phyloP scores from a whole-genome alignment of 2,797 vertebrate genomes.

The Sebastolobus alascanus region DNA sequence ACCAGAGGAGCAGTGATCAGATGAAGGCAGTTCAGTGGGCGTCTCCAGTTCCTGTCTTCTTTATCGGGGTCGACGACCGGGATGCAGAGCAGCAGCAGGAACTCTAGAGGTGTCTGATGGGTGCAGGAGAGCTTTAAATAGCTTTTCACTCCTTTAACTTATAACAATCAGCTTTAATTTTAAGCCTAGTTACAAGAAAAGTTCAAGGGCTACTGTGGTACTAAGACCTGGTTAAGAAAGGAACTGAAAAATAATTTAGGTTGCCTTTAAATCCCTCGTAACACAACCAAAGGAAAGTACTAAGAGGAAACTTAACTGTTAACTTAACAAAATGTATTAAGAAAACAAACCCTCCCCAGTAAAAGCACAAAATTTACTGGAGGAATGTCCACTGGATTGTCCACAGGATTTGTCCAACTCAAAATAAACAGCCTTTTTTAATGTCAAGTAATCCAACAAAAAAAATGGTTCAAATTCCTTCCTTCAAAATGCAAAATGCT shows the following conservation, averaged over 20 bases:
- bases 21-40: constrained; percentile 96
- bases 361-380: too few relatives aligned
- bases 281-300: too few relatives aligned
- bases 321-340: too few relatives aligned
- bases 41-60: constrained; percentile 95
- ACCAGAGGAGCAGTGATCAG: constrained; percentile 89
- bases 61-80: constrained; percentile 93
- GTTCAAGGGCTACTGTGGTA: background rate
- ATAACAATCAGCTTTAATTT: background rate
- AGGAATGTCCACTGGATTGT: too few relatives aligned
- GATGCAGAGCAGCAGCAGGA: constrained; percentile 91
- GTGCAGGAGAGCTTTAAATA: background rate
- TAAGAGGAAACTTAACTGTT: too few relatives aligned
- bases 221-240: background rate
- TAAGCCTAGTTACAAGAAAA: background rate
- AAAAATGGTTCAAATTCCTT: too few relatives aligned
- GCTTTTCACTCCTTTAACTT: background rate
- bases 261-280: background rate
- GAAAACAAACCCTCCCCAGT: too few relatives aligned
- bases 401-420: too few relatives aligned
- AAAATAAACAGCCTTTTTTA: too few relatives aligned
- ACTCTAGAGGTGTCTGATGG: constrained; percentile 90
- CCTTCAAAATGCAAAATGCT: too few relatives aligned
- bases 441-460: too few relatives aligned
- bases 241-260: background rate